These are phyloP conservation scores for Agonum fuliginosum DNA, from an alignment of 2,888 invertebrate species.

Conservation along the genomic window DNA sequence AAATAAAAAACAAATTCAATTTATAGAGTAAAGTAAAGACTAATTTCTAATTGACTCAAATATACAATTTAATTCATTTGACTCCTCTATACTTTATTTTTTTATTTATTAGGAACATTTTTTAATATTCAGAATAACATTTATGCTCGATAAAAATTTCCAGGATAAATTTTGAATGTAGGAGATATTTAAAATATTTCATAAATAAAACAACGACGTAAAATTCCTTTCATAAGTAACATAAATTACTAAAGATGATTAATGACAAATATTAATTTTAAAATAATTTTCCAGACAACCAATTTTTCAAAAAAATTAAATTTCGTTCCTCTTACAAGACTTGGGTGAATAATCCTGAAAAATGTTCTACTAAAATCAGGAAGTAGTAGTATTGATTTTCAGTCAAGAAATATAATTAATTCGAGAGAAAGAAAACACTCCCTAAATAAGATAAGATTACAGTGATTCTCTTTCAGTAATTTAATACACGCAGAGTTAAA, in stretches of 20 bases:
- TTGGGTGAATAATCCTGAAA: conserved; percentile 20
- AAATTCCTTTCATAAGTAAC: not conserved
- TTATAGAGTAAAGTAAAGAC: too few relatives aligned
- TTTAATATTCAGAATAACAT: too few relatives aligned
- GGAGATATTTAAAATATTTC: too few relatives aligned
- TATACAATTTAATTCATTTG: too few relatives aligned
- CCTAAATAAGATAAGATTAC: conserved; percentile 22
- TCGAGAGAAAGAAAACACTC: conserved; percentile 16
- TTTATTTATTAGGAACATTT: too few relatives aligned
- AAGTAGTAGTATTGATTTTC: conserved; percentile 18
- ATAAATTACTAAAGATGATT: not conserved
- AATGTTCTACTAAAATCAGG: conserved; percentile 4
- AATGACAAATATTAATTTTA: conserved; percentile 4
- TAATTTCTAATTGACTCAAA: too few relatives aligned
- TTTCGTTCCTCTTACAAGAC: not conserved
- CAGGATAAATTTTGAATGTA: too few relatives aligned
- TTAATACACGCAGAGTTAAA: conserved; percentile 40
- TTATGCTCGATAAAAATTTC: too few relatives aligned
- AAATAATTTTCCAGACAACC: not conserved
- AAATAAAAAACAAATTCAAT: too few relatives aligned
- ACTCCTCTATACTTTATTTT: too few relatives aligned
- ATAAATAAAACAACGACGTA: too few relatives aligned
- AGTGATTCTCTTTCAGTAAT: conserved; percentile 17
- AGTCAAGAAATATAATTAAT: conserved; percentile 38
- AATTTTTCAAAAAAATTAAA: not conserved